Evolutionary conservation across 1,140 invertebrate genomes (phyloP).

Genomic region (Uloborus diversus): DNA sequence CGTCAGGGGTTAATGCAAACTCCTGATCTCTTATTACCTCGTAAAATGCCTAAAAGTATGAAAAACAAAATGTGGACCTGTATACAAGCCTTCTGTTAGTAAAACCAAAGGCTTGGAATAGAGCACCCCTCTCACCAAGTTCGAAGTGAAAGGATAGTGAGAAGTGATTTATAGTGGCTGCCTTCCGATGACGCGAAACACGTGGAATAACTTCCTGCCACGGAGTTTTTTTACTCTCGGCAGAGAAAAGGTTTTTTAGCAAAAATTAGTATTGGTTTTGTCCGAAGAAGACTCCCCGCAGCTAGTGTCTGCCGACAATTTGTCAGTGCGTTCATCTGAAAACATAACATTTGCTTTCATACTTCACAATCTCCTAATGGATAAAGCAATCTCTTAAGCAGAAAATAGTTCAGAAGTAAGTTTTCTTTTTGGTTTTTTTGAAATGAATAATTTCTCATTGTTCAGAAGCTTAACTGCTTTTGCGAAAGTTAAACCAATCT

Average conservation of each 20-base stretch:
- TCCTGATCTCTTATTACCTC: too few relatives aligned
- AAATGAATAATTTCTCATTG: too few relatives aligned
- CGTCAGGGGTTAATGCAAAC: too few relatives aligned
- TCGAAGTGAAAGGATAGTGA: background rate
- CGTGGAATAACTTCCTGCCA: slow-evolving; percentile 23
- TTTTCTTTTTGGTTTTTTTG: too few relatives aligned
- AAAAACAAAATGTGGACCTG: too few relatives aligned
- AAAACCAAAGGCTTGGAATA: background rate
- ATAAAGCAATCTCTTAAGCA: background rate
- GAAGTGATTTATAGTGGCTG: slow-evolving; percentile 10
- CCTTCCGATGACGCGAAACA: slow-evolving; percentile 9
- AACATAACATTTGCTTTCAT: background rate
- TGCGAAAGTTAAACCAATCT: too few relatives aligned
- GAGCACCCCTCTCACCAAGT: background rate
- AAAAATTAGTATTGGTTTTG: background rate
- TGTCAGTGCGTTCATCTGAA: background rate
- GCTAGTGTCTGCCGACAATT: background rate
- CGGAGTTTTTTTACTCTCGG: background rate
- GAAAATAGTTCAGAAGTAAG: too few relatives aligned
- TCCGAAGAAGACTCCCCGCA: background rate
- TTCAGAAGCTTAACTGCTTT: too few relatives aligned
- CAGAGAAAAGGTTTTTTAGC: background rate
- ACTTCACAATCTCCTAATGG: background rate
- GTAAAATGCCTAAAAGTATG: too few relatives aligned
- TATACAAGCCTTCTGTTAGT: too few relatives aligned